Conservation (phyloP, 2,888 invertebrate species). For the Sphecodes monilicornis region DNA sequence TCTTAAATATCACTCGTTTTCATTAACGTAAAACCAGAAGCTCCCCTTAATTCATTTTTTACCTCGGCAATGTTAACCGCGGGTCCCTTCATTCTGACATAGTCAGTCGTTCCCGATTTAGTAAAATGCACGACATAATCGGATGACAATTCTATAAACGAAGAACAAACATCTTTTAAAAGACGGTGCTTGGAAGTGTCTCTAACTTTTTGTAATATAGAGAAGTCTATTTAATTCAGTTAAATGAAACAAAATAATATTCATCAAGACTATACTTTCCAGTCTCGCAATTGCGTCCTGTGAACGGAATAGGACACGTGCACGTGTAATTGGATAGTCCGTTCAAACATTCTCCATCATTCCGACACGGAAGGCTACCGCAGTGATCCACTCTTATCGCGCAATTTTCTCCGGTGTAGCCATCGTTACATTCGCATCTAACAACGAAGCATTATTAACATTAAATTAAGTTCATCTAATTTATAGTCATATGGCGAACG, state of each 20-base stretch:
- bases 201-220: background rate
- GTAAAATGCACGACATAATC: conserved; percentile 87
- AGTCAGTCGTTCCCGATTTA: conserved; percentile 87
- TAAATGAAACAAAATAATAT: background rate
- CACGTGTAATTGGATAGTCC: conserved; percentile 83
- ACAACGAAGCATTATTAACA: conserved; percentile 6
- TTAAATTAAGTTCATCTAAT: background rate
- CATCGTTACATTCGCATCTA: conserved; percentile 86
- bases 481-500: background rate
- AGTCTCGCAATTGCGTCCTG: conserved; percentile 85
- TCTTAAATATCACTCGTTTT: no score
- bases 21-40: no score
- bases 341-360: conserved; percentile 84
- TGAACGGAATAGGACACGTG: conserved; percentile 85
- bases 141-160: conserved; percentile 82
- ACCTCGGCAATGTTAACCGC: conserved; percentile 84
- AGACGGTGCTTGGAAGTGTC: background rate
- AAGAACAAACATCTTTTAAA: conserved; percentile 25
- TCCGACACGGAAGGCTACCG: conserved; percentile 80
- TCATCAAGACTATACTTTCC: conserved; percentile 72
- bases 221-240: background rate
- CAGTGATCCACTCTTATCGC: conserved; percentile 84
- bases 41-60: conserved; percentile 63
- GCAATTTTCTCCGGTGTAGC: conserved; percentile 86
- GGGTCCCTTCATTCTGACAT: conserved; percentile 85